Evolutionary conservation across 2,888 invertebrate genomes (phyloP), one percentile per base, ranked within the genome.

Genomic region (Amblyteles armatorius): DNA sequence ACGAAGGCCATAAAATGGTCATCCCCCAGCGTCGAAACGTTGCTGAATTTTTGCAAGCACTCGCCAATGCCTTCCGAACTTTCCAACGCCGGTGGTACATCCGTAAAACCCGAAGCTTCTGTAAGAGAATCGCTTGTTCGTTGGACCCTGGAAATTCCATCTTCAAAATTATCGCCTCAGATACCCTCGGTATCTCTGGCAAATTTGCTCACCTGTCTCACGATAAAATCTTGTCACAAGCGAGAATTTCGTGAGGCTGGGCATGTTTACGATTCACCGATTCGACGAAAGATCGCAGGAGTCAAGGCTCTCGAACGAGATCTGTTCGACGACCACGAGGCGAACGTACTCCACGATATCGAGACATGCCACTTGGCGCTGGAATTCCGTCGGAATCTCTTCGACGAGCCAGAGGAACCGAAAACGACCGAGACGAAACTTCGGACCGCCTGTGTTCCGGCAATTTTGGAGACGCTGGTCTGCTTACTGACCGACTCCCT

Each of bases 1-100:
- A 93, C 94, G 1, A 93, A 94, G 79, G 91, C 93, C 4, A 91
- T 94, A 40, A 91, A 91, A 55, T 92, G 94, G 86, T 93, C 94
- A 16, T 74, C 90, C 11, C 87, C 91, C 55, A 94, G 94, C 86
- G 85, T 94, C 1, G 88, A 90, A 44, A 94, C 94, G 1, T 88
- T 95, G 50, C 89, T 93, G 82, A 79, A 91, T 16, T 91, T 94
- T 48, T 94, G 94, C 71, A 89, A 93, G 79, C 84, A 91, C 63
- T 88, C 92, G 33, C 88, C 90, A 40, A 88, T 94, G 74, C 92
- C 93, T 26, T 90, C 92, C 68, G 87, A 89, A 11, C 79, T 89
- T 4, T 36, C 81, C 29, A 83, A 89, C 33, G 88, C 86, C 71
- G 84, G 87, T 13, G 87, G 89, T 73, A 73, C 71, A 11, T 86